Percentiles rank a stretch among this genome's conserved stretches.
phyloP scores from a whole-genome alignment of 2,113 vertebrate species.

The Mesocricetus auratus region DNA sequence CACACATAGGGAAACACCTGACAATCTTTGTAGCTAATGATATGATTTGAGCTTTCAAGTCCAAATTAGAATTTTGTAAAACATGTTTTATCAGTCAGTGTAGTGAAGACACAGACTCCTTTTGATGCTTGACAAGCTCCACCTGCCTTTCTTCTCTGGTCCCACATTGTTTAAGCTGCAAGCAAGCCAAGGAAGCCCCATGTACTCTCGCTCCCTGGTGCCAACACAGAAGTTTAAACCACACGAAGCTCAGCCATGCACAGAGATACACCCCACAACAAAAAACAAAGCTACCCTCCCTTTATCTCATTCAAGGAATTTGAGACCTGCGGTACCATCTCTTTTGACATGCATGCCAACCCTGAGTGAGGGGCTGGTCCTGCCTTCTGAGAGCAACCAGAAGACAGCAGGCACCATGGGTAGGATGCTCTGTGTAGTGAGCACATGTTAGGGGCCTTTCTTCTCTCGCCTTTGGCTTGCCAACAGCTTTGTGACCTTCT shows the following conservation, averaged over 20 bases:
- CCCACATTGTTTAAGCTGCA: background rate
- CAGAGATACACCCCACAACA: background rate
- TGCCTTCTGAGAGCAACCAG: background rate
- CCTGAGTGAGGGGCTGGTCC: background rate
- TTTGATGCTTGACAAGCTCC: background rate
- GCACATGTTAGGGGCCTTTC: background rate
- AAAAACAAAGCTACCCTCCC: background rate
- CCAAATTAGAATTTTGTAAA: constrained; percentile 61
- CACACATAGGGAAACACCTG: constrained; percentile 37
- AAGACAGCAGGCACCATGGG: background rate
- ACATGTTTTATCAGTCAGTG: background rate
- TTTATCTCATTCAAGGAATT: background rate
- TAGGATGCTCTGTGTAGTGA: background rate
- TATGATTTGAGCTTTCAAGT: constrained; percentile 32
- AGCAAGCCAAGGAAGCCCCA: background rate
- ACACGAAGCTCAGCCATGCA: background rate
- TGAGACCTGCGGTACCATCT: background rate
- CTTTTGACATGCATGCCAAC: background rate
- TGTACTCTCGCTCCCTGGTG: background rate
- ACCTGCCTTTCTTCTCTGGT: background rate
- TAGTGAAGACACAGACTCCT: background rate
- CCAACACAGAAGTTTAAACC: background rate
- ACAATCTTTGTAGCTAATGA: constrained; percentile 25
- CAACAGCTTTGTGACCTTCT: background rate
- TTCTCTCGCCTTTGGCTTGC: background rate